Base-by-base conservation (phyloP, 1,140 invertebrate species). In the Platorchestia sp. region DNA sequence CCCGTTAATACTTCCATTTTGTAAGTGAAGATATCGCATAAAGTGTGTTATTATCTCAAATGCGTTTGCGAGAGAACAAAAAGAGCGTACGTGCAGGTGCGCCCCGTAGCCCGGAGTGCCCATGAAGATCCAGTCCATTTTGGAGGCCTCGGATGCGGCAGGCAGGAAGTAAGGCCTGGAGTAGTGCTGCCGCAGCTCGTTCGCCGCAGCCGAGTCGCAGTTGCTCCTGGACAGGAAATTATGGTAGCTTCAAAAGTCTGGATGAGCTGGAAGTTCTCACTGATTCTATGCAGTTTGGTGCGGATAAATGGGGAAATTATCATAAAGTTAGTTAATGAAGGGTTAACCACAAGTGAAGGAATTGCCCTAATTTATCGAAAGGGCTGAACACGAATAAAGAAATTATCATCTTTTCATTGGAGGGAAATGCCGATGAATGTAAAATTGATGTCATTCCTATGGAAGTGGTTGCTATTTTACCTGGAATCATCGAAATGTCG, bases 51-150 rank as follows among this genome's bases (percentile, higher is more conserved):
- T n/a, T n/a, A n/a, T n/a, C n/a, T n/a, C n/a, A 51, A 51, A 51
- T 19, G 6, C 19, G 47, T 51, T 19, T 51, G 47, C 6, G 19
- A 6, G 59, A 75, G 14, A 10, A 89, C 53, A 44, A 42, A 89
- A 44, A 22, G 14, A 16, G 86, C 95, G 1, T 51, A 99, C 99
- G 97, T 99, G 99, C 98, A 99, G 98, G 96, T 99, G 98, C 0
- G 99, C 99, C 0, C 99, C 99, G 97, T 99, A 98, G 75, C 99
- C 99, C 0, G 98, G 98, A 51, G 98, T 99, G 0, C 99, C 99
- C 98, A 99, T 99, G 97, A 99, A 99, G 96, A 99, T 98, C 99
- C 99, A 99, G 97, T 99, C 99, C 0, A 98, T 98, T 95, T 98
- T 98, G 96, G 98, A 98, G 96, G 98, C 98, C 97, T 99, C 99